Base-by-base conservation (phyloP, 2,888 invertebrate species). In the Conops quadrifasciatus region DNA sequence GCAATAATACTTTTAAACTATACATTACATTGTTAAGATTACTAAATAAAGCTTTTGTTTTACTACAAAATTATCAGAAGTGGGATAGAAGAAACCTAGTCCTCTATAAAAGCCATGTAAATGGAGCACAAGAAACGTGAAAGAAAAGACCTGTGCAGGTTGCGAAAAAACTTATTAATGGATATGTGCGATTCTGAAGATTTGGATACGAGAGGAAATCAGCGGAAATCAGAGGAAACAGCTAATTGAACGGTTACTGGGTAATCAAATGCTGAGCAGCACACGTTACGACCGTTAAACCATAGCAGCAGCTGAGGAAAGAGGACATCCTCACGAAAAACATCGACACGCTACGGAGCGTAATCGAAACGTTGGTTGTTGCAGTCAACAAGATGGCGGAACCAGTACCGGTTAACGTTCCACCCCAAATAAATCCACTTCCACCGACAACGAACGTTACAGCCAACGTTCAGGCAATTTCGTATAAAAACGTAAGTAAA, bases 261-360 rank as follows among this genome's bases (percentile, higher is more conserved):
- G n/a, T n/a, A n/a, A n/a, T n/a, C n/a, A 45, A 45, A 45, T 1
- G 45, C 15, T 45, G 45, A 45, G 45, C 15, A 45, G 45, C 45
- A 45, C 45, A 45, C 1, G 15, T 1, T 13, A 13, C 45, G 1
- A 45, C 1, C 11, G n/a, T n/a, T n/a, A 45, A 1, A 45, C 45
- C 45, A 15, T 45, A 1, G 15, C 15, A 45, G 1, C 45, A n/a
- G 45, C 9, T 45, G 45, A 45, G 15, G 45, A 45, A 15, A 45
- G 45, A 45, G 9, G 45, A 45, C 15, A 15, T 13, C 15, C 45
- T 45, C 45, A 1, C 45, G 15, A 45, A 45, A 45, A 45, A 15
- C 45, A 45, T 45, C 45, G 45, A 45, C 45, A 45, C 45, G 45
- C n/a, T n/a, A n/a, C n/a, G n/a, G n/a, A n/a, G n/a, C n/a, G n/a